Percentiles rank a stretch among this genome's conserved stretches.
Evolutionary conservation across 2,113 vertebrate species (phyloP).

Genomic region (Hylia prasina): DNA sequence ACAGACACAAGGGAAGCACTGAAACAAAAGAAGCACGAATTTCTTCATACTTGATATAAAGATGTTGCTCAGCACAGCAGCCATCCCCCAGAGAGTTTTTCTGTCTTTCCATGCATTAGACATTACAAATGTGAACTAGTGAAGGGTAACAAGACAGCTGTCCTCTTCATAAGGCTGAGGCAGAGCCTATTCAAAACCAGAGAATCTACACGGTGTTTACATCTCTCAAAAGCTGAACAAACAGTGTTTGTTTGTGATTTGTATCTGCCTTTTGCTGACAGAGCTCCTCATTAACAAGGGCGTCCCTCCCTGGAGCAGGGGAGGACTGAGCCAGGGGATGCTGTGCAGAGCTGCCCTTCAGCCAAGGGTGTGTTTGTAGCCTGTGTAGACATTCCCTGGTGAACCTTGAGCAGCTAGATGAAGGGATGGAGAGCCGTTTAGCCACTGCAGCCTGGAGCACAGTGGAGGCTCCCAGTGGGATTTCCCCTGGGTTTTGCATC

Average conservation of each 20-base stretch:
- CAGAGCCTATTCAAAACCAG: neutral
- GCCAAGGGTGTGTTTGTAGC: neutral
- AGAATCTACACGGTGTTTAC: neutral
- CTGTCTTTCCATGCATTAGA: neutral
- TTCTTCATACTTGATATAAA: neutral
- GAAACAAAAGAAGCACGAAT: neutral
- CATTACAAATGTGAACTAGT: neutral
- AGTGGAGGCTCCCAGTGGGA: neutral
- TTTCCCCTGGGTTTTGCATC: neutral
- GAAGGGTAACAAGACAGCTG: neutral
- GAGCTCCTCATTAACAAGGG: accelerated
- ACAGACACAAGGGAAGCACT: neutral
- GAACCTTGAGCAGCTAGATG: neutral
- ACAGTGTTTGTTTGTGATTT: neutral
- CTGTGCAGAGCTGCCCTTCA: neutral
- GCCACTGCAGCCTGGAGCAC: neutral
- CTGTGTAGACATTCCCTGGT: neutral
- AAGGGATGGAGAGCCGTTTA: neutral
- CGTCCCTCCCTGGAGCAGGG: neutral
- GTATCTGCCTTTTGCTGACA: neutral
- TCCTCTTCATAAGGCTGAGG: neutral
- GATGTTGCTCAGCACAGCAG: neutral
- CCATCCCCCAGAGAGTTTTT: neutral
- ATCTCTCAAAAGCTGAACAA: neutral
- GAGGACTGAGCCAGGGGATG: neutral